A percentile compares a stretch with the other conserved stretches of the same genome.
These are phyloP conservation scores for Zaprionus lachaisei DNA, from an alignment of 1,140 invertebrate species.

Conservation along the genomic window DNA sequence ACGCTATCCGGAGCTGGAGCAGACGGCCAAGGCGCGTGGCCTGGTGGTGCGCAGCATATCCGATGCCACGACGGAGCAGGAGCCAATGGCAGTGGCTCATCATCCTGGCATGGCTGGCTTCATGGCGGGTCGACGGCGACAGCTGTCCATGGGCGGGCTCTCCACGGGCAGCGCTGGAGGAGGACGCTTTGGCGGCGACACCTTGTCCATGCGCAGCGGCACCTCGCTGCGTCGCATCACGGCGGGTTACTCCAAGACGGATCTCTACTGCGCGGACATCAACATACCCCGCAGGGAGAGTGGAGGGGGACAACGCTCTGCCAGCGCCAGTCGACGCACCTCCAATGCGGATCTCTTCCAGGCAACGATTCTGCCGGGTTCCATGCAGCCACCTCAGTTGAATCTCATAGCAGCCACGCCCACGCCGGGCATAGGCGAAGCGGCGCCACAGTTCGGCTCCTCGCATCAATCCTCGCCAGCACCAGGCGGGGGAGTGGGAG, in stretches of 20 bases:
- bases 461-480: conserved; percentile 64
- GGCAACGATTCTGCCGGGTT: conserved; percentile 61
- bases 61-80: conserved; percentile 71
- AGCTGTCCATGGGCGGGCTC: conserved; percentile 72
- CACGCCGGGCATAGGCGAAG: conserved; percentile 42
- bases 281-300: conserved; percentile 65
- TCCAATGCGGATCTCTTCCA: conserved; percentile 79
- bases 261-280: conserved; percentile 78
- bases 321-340: conserved; percentile 72
- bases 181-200: conserved; percentile 54
- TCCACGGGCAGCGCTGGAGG: conserved; percentile 64
- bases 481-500: conserved; percentile 15
- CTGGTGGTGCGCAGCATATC: conserved; percentile 78
- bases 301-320: conserved; percentile 59
- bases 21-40: conserved; percentile 69
- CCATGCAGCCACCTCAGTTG: conserved; percentile 66
- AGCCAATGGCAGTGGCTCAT: conserved; percentile 19
- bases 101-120: conserved; percentile 34
- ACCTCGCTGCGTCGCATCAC: conserved; percentile 76
- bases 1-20: conserved; percentile 78
- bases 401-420: conserved; percentile 77
- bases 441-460: conserved; percentile 51
- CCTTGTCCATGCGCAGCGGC: conserved; percentile 74
- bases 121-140: conserved; percentile 54
- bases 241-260: conserved; percentile 69